phyloP scores from a whole-genome alignment of 2,113 vertebrate species.

The Rissa tridactyla region DNA sequence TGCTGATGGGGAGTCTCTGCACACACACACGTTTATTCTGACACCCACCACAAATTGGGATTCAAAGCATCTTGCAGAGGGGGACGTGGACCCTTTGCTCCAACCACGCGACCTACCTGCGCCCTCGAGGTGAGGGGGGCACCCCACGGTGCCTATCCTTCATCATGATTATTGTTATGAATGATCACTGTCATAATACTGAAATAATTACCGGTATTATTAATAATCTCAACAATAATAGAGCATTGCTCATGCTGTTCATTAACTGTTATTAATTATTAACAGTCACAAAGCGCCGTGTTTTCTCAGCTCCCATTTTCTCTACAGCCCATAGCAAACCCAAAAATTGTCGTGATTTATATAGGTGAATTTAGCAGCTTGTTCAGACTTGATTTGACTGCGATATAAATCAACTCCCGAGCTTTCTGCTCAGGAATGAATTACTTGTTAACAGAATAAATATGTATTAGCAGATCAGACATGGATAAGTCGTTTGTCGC shows the following conservation, averaged over 20 bases:
- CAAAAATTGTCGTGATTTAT: background rate
- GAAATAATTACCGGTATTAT: background rate
- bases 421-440: background rate
- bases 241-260: background rate
- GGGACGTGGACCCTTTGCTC: fast-evolving
- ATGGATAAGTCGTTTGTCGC: background rate
- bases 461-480: background rate
- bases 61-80: background rate
- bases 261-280: background rate
- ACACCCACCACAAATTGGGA: background rate
- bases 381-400: background rate
- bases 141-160: background rate
- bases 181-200: fast-evolving
- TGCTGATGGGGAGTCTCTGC: background rate
- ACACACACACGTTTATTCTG: fast-evolving
- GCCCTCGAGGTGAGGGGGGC: fast-evolving
- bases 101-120: fast-evolving
- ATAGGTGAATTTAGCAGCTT: background rate
- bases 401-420: background rate
- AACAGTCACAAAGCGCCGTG: background rate
- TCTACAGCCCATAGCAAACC: background rate
- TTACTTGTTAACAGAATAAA: conserved; percentile 27
- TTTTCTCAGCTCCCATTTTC: background rate
- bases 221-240: background rate
- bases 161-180: background rate